Base-by-base conservation (phyloP, 2,797 vertebrate genomes). In the Urocyon cinereoargenteus region DNA sequence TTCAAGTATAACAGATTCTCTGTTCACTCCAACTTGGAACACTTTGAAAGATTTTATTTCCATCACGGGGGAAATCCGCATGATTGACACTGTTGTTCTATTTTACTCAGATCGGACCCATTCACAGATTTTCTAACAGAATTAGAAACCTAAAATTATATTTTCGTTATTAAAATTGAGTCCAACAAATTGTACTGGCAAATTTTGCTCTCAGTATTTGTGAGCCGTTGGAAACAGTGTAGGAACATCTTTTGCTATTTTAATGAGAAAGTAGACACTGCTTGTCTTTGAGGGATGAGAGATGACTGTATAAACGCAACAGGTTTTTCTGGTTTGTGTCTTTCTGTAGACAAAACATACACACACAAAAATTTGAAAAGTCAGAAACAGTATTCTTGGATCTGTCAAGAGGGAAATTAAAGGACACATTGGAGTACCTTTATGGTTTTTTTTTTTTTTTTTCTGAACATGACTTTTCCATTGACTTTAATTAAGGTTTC, bases 401-500 rank as follows among this genome's bases (percentile, higher is more conserved):
- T 94, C 34, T 14, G 51, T 79, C 72, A 82, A 91, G 85, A 89
- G 59, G 61, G 53, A 97, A 81, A 90, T 49, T 75, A 95, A 96
- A 95, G 77, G 64, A 96, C 61, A 84, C 28, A 70, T 94, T 87
- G 87, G 89, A 92, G 61, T 53, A 86, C 45, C 68, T 96, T 98
- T 95, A 78, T 40, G 85, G 94, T 93, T 86, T 91, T 97, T 45
- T 45, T 49, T 40, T 86, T 95, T 84, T 92, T 97, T 96, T 96
- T 94, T 78, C 96, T 97, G 96, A 98, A 97, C 86, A 34, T 96
- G 93, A 97, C 83, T 98, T 97, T 97, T 97, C 95, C 96, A 77
- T 97, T 97, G 97, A 93, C 98, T 98, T 98, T 99, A 98, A 98
- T 98, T 98, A 98, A 98, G 97, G 3, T 97, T 97, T 98, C 96